Evolutionary conservation across 92 coral and sea anemone species (phyloP).

Genomic region (Epizoanthus illoricatus): DNA sequence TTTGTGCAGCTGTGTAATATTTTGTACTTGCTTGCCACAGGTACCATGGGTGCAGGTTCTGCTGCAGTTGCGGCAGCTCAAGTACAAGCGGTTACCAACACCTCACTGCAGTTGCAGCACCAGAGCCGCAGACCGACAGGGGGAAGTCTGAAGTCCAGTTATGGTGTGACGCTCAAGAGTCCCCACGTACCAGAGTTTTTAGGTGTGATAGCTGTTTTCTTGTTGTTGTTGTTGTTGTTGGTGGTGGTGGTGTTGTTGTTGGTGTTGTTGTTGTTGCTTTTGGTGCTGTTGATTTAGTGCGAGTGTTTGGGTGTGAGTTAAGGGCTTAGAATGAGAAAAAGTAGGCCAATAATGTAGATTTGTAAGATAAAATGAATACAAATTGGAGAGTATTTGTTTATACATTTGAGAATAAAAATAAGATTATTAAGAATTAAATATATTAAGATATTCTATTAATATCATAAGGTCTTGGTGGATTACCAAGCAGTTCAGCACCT

Average conservation of each 20-base stretch:
- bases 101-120: conserved; percentile 56
- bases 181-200: conserved; percentile 57
- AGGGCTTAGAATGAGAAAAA: too few relatives aligned
- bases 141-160: conserved; percentile 67
- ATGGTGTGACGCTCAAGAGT: conserved; percentile 51
- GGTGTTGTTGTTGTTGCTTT: too few relatives aligned
- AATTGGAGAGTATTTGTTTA: too few relatives aligned
- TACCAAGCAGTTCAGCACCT: conserved; percentile 49
- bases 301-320: too few relatives aligned
- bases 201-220: conserved; percentile 34
- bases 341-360: too few relatives aligned
- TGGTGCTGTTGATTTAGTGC: too few relatives aligned
- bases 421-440: background rate
- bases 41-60: conserved; percentile 88
- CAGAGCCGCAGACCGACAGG: conserved; percentile 80
- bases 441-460: background rate
- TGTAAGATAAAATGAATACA: too few relatives aligned
- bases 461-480: conserved; percentile 45
- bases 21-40: conserved; percentile 35
- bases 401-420: too few relatives aligned
- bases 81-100: conserved; percentile 69
- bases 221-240: background rate
- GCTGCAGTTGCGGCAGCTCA: conserved; percentile 78
- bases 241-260: too few relatives aligned
- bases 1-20: background rate